phyloP scores from a whole-genome alignment of 2,888 invertebrate genomes.

The Athalia cordata region DNA sequence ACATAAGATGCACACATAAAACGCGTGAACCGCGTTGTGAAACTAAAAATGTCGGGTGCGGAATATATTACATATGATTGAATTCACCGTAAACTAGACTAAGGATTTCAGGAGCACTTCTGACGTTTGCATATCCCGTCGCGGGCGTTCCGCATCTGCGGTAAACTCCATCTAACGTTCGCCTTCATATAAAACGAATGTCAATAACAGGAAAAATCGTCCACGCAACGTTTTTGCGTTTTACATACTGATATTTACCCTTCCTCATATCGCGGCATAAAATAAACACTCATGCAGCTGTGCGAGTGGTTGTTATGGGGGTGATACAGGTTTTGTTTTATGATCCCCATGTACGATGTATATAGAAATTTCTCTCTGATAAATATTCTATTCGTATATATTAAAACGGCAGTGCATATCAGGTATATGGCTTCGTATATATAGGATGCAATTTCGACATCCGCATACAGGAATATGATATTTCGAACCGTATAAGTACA shows the following conservation, averaged over 20 bases:
- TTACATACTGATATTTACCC: too few species aligned
- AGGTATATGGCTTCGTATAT: slow-evolving; percentile 16
- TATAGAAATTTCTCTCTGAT: not conserved
- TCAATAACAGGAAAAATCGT: slow-evolving; percentile 25
- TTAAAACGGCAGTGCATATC: slow-evolving; percentile 22
- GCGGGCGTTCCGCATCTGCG: not conserved
- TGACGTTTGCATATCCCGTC: not conserved
- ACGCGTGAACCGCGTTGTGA: not conserved
- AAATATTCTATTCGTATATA: slow-evolving; percentile 25
- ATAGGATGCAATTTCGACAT: not conserved
- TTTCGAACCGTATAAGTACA: not conserved
- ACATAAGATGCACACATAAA: not conserved
- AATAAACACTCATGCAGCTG: slow-evolving; percentile 1
- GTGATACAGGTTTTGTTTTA: slow-evolving; percentile 22
- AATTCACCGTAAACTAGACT: slow-evolving; percentile 10
- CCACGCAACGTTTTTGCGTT: too few species aligned
- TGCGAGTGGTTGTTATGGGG: not conserved
- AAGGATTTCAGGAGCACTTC: slow-evolving; percentile 2
- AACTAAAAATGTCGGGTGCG: slow-evolving; percentile 24
- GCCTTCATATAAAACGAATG: slow-evolving; percentile 38
- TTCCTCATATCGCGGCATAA: slow-evolving; percentile 2
- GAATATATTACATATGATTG: slow-evolving; percentile 22
- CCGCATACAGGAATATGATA: not conserved
- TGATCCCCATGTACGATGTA: not conserved
- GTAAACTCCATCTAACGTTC: slow-evolving; percentile 4